A percentile compares a stretch with the other conserved stretches of the same genome.
Evolutionary conservation across 2,113 vertebrate genomes (phyloP).

Genomic region (Sigmodon hispidus): DNA sequence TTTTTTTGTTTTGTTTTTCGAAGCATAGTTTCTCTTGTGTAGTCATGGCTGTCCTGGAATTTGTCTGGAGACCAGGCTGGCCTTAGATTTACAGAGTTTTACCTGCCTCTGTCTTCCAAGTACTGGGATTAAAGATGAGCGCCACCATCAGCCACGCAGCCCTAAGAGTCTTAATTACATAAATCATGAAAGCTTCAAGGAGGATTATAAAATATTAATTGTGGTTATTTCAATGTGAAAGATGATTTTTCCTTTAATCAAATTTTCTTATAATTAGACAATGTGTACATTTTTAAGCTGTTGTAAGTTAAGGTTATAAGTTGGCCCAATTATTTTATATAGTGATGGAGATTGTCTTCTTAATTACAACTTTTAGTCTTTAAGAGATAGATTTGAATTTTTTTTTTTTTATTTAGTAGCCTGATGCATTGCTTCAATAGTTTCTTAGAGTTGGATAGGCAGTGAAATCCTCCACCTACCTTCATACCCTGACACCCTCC

Average conservation of each 20-base stretch:
- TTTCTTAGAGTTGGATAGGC: background rate
- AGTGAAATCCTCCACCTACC: background rate
- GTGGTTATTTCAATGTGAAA: background rate
- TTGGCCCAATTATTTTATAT: background rate
- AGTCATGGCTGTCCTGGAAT: background rate
- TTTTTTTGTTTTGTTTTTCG: background rate
- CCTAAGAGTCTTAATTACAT: background rate
- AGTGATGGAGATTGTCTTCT: constrained; percentile 18
- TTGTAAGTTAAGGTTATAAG: constrained; percentile 11
- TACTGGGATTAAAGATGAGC: background rate
- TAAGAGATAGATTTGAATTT: constrained; percentile 26
- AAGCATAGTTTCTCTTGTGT: background rate
- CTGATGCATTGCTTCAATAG: background rate
- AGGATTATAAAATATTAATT: constrained; percentile 42
- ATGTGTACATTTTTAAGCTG: constrained; percentile 16
- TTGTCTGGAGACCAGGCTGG: background rate
- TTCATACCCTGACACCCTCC: too few relatives aligned
- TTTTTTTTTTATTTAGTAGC: background rate
- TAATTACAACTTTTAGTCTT: background rate
- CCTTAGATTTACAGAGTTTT: background rate
- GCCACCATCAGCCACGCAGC: background rate
- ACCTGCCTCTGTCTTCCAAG: background rate
- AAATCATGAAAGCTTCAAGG: background rate
- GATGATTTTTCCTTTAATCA: constrained; percentile 19
- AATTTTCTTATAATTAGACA: constrained; percentile 16